Evolutionary conservation across 35 echinoderm and acorn worm genomes (phyloP).

Genomic region (Nesometra sesokonis): DNA sequence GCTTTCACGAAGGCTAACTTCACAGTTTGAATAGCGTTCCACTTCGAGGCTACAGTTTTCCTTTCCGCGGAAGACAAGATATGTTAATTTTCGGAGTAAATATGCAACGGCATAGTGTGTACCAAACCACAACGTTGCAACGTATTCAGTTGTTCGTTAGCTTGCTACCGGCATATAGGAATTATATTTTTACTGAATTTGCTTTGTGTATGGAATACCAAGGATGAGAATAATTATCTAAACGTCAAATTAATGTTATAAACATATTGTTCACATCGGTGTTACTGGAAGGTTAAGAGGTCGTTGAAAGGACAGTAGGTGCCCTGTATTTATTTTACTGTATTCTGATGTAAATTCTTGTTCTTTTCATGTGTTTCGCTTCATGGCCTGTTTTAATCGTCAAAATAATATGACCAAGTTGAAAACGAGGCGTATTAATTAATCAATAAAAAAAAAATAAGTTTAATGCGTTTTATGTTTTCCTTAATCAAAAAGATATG

Average conservation of each 20-base stretch:
- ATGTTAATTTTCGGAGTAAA: background rate
- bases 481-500: background rate
- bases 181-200: background rate
- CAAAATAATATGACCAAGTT: background rate
- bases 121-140: background rate
- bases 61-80: background rate
- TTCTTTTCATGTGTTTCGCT: background rate
- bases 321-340: background rate
- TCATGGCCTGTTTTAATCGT: background rate
- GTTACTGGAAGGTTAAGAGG: background rate
- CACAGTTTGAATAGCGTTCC: background rate
- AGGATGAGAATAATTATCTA: background rate
- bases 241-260: constrained; percentile 1
- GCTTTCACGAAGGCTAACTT: background rate
- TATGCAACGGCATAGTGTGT: background rate
- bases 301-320: background rate
- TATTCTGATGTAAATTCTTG: background rate
- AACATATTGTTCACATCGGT: background rate
- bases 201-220: background rate
- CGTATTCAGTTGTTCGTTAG: background rate
- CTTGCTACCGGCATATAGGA: background rate
- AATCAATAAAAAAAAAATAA: background rate
- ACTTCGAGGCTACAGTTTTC: background rate
- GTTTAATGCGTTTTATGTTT: background rate
- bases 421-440: no score